A percentile compares a stretch with the other conserved stretches of the same genome.
Conservation (phyloP, 2,888 invertebrate genomes). For the Panzeria rudis region DNA sequence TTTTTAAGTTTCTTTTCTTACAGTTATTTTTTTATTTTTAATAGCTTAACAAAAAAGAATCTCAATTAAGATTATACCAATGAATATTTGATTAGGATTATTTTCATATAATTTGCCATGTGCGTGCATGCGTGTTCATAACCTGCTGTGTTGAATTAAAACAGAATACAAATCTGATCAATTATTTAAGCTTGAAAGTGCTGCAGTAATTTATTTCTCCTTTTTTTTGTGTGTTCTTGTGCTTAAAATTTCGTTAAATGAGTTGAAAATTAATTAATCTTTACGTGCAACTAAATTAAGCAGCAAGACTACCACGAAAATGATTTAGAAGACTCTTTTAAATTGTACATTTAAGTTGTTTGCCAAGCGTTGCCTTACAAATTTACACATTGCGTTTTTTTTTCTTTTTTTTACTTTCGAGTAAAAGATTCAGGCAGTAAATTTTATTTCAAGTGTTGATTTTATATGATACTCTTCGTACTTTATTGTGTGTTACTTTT, state of each 20-base stretch:
- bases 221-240: neutral
- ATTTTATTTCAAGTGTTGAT: constrained; percentile 7
- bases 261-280: constrained; percentile 75
- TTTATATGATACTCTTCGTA: constrained; percentile 14
- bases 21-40: neutral
- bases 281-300: constrained; percentile 74
- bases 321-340: constrained; percentile 11
- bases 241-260: constrained; percentile 68
- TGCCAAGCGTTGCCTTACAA: constrained; percentile 15
- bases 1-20: neutral
- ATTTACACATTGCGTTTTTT: constrained; percentile 55
- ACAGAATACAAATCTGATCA: constrained; percentile 54
- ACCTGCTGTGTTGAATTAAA: constrained; percentile 59
- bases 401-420: neutral
- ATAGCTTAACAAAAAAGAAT: neutral
- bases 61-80: neutral
- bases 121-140: constrained; percentile 55
- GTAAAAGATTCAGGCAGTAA: neutral
- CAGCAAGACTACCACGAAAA: constrained; percentile 10
- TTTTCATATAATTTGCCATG: neutral
- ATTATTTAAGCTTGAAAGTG: constrained; percentile 31
- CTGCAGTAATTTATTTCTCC: constrained; percentile 6
- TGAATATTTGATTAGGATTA: constrained; percentile 8
- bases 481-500: neutral
- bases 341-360: constrained; percentile 25